phyloP scores from a whole-genome alignment of 2,797 vertebrate species.

The Pipistrellus nathusii region DNA sequence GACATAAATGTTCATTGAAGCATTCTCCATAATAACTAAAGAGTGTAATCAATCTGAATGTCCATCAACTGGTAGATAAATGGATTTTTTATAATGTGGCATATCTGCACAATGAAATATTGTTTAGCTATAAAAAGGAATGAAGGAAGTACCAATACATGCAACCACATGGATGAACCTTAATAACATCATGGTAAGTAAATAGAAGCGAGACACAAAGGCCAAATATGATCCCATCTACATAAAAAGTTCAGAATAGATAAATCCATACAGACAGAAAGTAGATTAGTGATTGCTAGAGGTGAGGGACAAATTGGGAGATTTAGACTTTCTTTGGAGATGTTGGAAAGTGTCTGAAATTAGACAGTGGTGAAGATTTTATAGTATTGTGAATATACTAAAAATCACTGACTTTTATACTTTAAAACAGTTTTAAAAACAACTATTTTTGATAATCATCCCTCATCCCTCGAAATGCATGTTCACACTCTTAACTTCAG shows the following conservation, averaged over 20 bases:
- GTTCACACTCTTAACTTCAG: not conserved
- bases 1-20: not conserved
- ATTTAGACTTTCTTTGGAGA: not conserved
- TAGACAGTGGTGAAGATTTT: not conserved
- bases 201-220: not conserved
- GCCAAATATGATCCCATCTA: not conserved
- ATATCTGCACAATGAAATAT: not conserved
- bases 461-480: not conserved
- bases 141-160: not conserved
- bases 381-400: not conserved
- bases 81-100: not conserved
- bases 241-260: not conserved
- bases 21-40: not conserved
- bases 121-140: not conserved
- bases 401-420: not conserved
- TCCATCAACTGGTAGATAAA: not conserved
- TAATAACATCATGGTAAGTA: not conserved
- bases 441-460: not conserved
- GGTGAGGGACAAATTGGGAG: not conserved
- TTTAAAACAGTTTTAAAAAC: not conserved
- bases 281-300: not conserved
- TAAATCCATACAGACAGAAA: not conserved
- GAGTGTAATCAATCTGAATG: not conserved
- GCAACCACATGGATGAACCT: not conserved
- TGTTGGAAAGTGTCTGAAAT: not conserved